Conservation (phyloP, 2,113 vertebrate genomes). For the Notechis scutatus region DNA sequence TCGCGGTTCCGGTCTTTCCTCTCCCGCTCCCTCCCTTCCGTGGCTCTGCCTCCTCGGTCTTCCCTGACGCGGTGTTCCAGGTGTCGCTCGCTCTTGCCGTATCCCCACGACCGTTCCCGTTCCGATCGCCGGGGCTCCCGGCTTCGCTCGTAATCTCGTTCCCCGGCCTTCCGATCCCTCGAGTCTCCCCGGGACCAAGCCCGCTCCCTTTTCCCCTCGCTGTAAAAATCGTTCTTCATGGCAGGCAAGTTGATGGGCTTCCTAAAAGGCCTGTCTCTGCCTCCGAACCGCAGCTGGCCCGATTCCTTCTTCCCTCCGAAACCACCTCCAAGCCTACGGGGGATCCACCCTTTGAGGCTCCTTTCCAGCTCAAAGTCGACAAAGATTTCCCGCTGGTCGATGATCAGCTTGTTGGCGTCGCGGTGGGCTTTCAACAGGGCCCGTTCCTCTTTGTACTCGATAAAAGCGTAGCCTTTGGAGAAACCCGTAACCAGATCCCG, state of each 20-base stretch:
- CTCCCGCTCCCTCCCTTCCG: conserved; percentile 47
- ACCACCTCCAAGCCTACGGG: conserved; percentile 88
- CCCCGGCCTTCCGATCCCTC: conserved; percentile 66
- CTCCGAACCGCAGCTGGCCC: conserved; percentile 91
- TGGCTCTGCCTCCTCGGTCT: conserved; percentile 62
- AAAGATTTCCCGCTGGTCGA: conserved; percentile 90
- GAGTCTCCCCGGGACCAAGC: conserved; percentile 71
- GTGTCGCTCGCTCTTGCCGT: conserved; percentile 62
- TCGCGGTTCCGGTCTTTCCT: conserved; percentile 73
- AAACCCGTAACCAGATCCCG: conserved; percentile 90
- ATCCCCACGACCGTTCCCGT: conserved; percentile 55
- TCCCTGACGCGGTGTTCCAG: conserved; percentile 61
- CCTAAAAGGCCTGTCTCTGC: conserved; percentile 90
- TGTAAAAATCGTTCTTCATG: conserved; percentile 58
- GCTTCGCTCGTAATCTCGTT: conserved; percentile 66
- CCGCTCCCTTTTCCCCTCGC: conserved; percentile 66
- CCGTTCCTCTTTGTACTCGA: conserved; percentile 91
- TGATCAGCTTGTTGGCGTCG: conserved; percentile 86
- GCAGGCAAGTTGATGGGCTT: conserved; percentile 86
- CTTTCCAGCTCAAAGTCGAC: conserved; percentile 93
- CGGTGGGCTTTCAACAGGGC: conserved; percentile 82
- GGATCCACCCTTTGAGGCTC: conserved; percentile 89
- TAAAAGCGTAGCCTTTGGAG: conserved; percentile 90
- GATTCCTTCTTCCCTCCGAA: conserved; percentile 96
- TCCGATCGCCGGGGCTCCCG: conserved; percentile 74